Percentiles rank a stretch among this genome's conserved stretches.
Evolutionary conservation across 2,888 invertebrate species (phyloP).

Genomic region (Pharmacophagus antenor): DNA sequence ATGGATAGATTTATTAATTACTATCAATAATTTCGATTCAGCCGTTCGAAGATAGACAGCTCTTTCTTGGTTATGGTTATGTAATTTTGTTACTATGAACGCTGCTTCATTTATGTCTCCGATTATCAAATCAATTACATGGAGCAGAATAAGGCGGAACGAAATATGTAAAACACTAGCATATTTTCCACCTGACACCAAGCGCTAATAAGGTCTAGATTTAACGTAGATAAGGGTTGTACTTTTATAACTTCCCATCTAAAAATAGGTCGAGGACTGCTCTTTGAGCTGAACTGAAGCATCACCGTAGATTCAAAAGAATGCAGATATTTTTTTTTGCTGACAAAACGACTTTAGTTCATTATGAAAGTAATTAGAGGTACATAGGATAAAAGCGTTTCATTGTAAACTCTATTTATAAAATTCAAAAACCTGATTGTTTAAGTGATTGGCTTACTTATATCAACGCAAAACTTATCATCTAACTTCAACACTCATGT

Average conservation of each 20-base stretch:
- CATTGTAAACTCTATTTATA: too few species aligned
- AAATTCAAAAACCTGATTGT: too few species aligned
- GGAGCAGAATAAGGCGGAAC: neutral
- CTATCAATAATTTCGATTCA: too few species aligned
- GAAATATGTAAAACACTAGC: neutral
- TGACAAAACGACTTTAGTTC: neutral
- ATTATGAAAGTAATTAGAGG: neutral
- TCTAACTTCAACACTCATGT: too few species aligned
- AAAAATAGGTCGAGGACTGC: slow-evolving; percentile 14
- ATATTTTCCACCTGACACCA: neutral
- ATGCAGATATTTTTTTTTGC: slow-evolving; percentile 5
- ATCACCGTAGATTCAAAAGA: slow-evolving; percentile 1
- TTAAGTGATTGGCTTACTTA: too few species aligned
- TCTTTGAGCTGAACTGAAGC: slow-evolving; percentile 9
- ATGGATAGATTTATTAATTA: too few species aligned
- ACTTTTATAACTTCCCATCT: slow-evolving; percentile 3
- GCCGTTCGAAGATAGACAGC: too few species aligned
- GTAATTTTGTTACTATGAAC: too few species aligned
- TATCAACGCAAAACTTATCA: too few species aligned
- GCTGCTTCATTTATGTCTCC: too few species aligned
- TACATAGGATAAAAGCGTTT: too few species aligned
- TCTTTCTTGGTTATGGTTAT: too few species aligned
- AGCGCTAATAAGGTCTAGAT: slow-evolving; percentile 5
- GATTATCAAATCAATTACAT: neutral
- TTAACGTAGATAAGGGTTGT: slow-evolving; percentile 14